A percentile compares a stretch with the other conserved stretches of the same genome.
Evolutionary conservation across 2,113 vertebrate genomes (phyloP).

Genomic region (Thunnus maccoyii): DNA sequence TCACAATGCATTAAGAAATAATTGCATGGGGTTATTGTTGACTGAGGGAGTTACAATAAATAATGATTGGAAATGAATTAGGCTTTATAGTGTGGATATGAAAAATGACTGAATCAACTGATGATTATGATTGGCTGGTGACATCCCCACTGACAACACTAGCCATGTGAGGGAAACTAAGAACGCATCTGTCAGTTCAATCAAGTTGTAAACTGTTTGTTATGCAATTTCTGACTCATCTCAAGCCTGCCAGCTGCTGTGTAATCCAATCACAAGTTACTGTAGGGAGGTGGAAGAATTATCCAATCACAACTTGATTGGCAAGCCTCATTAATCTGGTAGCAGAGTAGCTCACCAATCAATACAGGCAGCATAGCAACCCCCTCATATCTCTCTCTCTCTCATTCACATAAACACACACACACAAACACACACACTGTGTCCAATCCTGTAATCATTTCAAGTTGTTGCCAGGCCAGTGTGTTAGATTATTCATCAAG

Average conservation of each 20-base stretch:
- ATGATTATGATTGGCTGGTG: neutral
- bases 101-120: too few species aligned
- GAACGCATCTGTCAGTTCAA: neutral
- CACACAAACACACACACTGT: conserved; percentile 9
- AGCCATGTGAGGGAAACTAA: too few species aligned
- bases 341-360: conserved; percentile 21
- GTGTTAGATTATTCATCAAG: conserved; percentile 70
- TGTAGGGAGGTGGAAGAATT: neutral
- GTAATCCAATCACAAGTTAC: conserved; percentile 25
- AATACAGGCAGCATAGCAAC: conserved; percentile 5
- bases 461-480: conserved; percentile 22
- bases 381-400: neutral
- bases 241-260: conserved; percentile 18
- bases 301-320: conserved; percentile 12
- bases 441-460: conserved; percentile 19
- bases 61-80: too few species aligned
- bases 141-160: neutral
- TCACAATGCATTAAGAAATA: too few species aligned
- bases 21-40: too few species aligned
- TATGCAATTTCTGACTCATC: neutral
- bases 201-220: neutral
- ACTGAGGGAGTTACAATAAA: too few species aligned
- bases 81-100: too few species aligned
- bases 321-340: conserved; percentile 36
- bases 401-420: neutral